Base-by-base conservation (phyloP, 2,113 vertebrate genomes). In the Sialia sialis region DNA sequence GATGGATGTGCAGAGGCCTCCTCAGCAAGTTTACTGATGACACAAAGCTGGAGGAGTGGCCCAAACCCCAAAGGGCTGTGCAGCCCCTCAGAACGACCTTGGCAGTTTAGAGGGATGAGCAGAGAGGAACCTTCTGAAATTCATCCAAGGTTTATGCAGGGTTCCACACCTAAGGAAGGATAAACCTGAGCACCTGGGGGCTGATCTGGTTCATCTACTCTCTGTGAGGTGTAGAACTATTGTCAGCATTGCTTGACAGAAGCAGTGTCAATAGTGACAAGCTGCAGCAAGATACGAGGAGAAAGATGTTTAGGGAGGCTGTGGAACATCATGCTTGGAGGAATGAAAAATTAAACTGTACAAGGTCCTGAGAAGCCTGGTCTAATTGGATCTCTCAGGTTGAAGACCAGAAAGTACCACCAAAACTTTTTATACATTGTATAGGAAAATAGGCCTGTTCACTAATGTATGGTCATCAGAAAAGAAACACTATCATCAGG, bases 221-320 rank as follows among this genome's bases (percentile, higher is more conserved):
- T 66, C 38, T 22, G 7, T 39, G 34, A 38, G 21, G 30, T 11
- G 16, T 7, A 22, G 52, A 21, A 19, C 12, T 55, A 13, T 55
- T 87, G 68, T 48, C 26, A 16, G 39, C 0, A 3, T 13, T 43
- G 17, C 39, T 66, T 0, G 0, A 32, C 16, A 29, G 48, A 68
- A 82, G 23, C 3, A 10, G 16, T 51, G 14, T 27, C 27, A 49
- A 26, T 3, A 52, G 44, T 48, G 54, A 60, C 44, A 73, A 49
- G 44, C n/a, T 77, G 63, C 59, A 81, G 18, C 19, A 60, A 73
- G 15, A 13, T 19, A 43, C 16, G 23, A 38, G 26, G 16, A 34
- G 11, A 83, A 88, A 72, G 29, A 5, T 63, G 13, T 34, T 90
- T 16, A 43, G 14, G 23, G 39, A 72, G 13, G 36, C 44, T 75